Conservation (phyloP, 1,140 invertebrate genomes). For the Nylanderia fulva region DNA sequence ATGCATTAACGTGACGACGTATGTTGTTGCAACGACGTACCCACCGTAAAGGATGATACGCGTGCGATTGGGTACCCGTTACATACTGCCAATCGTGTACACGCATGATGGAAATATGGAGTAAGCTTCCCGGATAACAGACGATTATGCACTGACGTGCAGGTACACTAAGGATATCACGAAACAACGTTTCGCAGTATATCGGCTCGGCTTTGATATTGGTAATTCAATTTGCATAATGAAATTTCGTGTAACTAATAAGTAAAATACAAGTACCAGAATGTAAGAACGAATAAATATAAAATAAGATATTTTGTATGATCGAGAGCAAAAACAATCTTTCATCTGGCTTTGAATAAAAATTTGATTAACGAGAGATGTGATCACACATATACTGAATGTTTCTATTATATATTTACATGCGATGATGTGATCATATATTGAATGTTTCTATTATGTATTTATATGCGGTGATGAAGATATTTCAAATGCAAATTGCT, state of each 20-base stretch:
- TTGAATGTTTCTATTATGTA: no score
- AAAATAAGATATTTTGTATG: neutral
- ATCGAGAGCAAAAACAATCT: neutral
- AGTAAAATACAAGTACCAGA: neutral
- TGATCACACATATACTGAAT: no score
- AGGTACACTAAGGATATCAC: slow-evolving; percentile 3
- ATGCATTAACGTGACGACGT: neutral
- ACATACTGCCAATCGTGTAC: neutral
- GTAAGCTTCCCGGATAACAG: slow-evolving; percentile 4
- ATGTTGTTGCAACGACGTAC: neutral
- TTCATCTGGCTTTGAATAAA: no score
- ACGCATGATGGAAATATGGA: neutral
- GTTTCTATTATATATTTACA: no score
- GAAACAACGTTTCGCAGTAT: neutral
- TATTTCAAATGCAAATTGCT: no score
- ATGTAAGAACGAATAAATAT: neutral
- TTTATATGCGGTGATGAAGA: no score
- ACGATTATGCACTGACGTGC: neutral
- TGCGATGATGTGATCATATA: no score
- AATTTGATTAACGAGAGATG: no score
- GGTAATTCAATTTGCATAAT: neutral
- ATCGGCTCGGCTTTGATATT: neutral
- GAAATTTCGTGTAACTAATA: neutral
- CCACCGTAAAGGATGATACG: neutral
- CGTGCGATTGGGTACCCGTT: neutral